A percentile compares a stretch with the other conserved stretches of the same genome.
These are phyloP conservation scores for Ophion ventricosus DNA, from an alignment of 2,888 invertebrate genomes.

Conservation along the genomic window DNA sequence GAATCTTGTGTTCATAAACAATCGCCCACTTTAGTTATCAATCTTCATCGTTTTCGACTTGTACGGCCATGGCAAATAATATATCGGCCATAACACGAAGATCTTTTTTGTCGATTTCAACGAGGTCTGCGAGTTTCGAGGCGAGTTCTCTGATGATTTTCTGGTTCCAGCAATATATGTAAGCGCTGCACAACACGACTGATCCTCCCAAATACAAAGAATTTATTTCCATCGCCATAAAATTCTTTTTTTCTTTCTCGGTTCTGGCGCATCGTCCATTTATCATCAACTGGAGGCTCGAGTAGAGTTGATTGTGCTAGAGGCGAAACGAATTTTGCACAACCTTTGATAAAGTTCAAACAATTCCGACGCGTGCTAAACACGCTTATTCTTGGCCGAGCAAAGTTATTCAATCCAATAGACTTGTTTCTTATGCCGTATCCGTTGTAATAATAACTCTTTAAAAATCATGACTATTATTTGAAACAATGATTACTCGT, in stretches of 20 bases:
- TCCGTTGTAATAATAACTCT: neutral
- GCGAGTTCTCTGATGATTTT: slow-evolving; percentile 48
- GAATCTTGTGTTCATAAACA: neutral
- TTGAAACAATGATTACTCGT: neutral
- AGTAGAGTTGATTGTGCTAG: slow-evolving; percentile 68
- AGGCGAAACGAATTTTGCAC: neutral
- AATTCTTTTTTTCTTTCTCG: slow-evolving; percentile 59
- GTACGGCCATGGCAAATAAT: slow-evolving; percentile 67
- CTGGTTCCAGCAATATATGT: slow-evolving; percentile 60
- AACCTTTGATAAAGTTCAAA: neutral
- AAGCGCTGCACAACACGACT: slow-evolving; percentile 70
- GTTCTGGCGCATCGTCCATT: slow-evolving; percentile 53
- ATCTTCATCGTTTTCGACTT: slow-evolving; percentile 44
- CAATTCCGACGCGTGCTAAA: neutral
- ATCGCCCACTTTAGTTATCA: neutral
- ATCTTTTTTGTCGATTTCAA: slow-evolving; percentile 65
- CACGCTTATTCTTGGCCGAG: neutral
- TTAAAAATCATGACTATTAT: neutral
- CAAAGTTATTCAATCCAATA: neutral
- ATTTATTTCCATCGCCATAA: slow-evolving; percentile 71
- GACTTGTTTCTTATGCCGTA: neutral
- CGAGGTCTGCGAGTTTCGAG: slow-evolving; percentile 67
- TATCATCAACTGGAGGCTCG: slow-evolving; percentile 63
- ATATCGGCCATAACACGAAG: slow-evolving; percentile 71
- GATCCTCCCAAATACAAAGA: slow-evolving; percentile 71